Evolutionary conservation across 2,888 invertebrate species (phyloP), one percentile per base, ranked within the genome.

Genomic region (Spisula subtruncata): DNA sequence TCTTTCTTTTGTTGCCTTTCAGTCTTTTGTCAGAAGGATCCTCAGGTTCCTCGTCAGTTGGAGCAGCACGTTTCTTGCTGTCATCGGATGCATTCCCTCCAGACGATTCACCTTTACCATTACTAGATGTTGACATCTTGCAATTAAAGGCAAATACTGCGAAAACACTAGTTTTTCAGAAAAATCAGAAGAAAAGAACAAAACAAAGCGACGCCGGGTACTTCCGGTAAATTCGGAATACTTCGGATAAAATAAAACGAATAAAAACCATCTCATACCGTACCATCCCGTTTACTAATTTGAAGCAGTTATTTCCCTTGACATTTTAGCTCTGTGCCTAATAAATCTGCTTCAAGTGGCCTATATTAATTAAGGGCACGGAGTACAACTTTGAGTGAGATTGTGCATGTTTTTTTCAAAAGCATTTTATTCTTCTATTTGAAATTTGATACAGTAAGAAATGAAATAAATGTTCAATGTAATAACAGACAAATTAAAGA

Each of bases 41-140:
- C 4, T 92, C 92, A 5, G 87, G 88, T 71, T 92, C 92, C 20
- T 92, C 92, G 18, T 92, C 92, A 51, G 88, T 87, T 25, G 92
- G 90, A 51, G 91, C 91, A 0, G 88, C 51, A 41, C 91, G 66
- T 82, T 92, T 92, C 54, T 88, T 88, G 46, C 71, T 91, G 86
- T 92, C 92, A 84, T 91, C 92, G 29, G 75, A 83, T 51, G 86
- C 82, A 83, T 85, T 79, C 18, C 88, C 84, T 32, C 88, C 90
- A 51, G 89, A 80, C 25, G 85, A 16, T 51, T 92, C 92, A 41
- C 85, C 79, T 66, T 85, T 89, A 41, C 83, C 60, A 25, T 86
- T 71, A 81, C 81, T 88, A 54, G 83, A 29, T 5, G 81, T 79
- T 89, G 91, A 91, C 91, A 91, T 91, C 83, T 16, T 82, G 29